Base-by-base conservation (phyloP, 2,113 vertebrate species). In the Antechinus stuartii region DNA sequence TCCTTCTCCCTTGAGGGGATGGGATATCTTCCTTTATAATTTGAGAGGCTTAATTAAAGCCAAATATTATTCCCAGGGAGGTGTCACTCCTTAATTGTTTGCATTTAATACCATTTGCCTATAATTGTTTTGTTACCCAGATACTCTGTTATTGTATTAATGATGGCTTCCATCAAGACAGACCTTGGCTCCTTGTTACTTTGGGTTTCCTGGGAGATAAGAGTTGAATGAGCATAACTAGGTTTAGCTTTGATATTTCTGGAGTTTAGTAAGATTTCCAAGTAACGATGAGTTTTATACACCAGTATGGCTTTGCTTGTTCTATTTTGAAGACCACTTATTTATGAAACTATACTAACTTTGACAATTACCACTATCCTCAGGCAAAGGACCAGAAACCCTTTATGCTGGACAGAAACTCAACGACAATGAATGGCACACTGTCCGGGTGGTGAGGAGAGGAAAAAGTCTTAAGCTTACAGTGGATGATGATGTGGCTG, bases 381-480 rank as follows among this genome's bases (percentile, higher is more conserved):
- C 98, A 99, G 99, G 99, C 99, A 99, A 99, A 97, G 99, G 99
- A 96, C 99, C 99, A 42, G 99, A 99, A 98, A 99, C 99, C 91
- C 99, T 99, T 95, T 99, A 99, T 94, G 99, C 99, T 23, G 99
- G 99, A 94, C 99, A 99, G 98, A 99, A 99, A 93, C 99, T 99
- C 97, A 99, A 99, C 91, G 99, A 99, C 98, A 99, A 99, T 0
- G 99, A 99, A 42, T 99, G 99, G 99, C 99, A 99, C 98, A 99
- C 99, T 0, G 99, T 99, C 2, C 98, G 99, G 23, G 99, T 99
- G 89, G 98, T 99, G 68, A 99, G 99, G 0, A 99, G 99, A 50
- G 99, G 99, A 98, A 99, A 99, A 98, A 99, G 98, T 98, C 98
- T 99, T 96, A 99, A 99, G 97, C 98, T 99, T 90, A 99, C 98